phyloP scores from a whole-genome alignment of 2,797 vertebrate genomes.

The Myotis pilosus region DNA sequence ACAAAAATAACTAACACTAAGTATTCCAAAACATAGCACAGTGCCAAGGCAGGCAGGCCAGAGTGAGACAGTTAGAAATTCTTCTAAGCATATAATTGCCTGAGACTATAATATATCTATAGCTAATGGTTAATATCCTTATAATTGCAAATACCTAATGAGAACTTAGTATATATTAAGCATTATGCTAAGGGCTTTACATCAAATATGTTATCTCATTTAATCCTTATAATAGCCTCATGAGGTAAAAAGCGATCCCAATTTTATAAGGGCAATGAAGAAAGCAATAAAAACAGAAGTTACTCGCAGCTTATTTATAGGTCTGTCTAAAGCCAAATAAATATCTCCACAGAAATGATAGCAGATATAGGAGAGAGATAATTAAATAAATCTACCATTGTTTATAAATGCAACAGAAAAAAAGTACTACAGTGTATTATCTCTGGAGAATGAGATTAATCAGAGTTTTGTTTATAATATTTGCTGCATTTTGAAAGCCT shows the following conservation, averaged over 20 bases:
- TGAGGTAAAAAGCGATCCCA: background rate
- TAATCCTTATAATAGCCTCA: background rate
- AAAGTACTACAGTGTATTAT: background rate
- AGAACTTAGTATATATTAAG: background rate
- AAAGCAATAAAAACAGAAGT: background rate
- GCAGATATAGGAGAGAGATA: background rate
- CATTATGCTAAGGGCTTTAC: background rate
- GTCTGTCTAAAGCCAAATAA: background rate
- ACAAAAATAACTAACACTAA: background rate
- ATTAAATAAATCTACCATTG: background rate
- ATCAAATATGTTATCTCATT: background rate
- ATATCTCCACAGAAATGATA: background rate
- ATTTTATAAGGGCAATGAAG: background rate
- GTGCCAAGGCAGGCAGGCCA: background rate
- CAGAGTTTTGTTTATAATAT: background rate
- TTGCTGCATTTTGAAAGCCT: background rate
- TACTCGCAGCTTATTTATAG: background rate
- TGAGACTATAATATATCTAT: background rate
- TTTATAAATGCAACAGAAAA: slow-evolving; percentile 21
- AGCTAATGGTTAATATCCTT: background rate
- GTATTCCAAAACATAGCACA: background rate
- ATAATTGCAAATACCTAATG: background rate
- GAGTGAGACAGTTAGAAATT: background rate
- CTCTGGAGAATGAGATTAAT: background rate
- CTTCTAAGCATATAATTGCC: background rate